Evolutionary conservation across 1,140 invertebrate species (phyloP).

Genomic region (Chymomyza costata): DNA sequence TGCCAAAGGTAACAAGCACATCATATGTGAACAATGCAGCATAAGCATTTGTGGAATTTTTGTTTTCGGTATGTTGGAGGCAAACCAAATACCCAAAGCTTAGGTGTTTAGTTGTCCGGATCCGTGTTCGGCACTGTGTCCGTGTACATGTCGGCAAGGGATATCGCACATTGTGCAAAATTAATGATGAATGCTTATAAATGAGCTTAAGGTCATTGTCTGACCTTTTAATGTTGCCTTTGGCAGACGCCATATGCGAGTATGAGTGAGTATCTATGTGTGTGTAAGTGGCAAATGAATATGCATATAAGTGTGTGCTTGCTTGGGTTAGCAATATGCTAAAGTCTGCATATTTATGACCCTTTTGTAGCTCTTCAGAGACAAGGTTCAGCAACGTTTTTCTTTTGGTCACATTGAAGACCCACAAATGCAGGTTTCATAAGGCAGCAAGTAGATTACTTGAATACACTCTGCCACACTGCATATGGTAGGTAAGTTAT

Average conservation of each 20-base stretch:
- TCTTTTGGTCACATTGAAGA: too few species aligned
- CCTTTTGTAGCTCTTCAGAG: too few species aligned
- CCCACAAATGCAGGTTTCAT: too few species aligned
- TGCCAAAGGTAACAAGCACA: conserved; percentile 46
- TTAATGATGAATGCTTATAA: conserved; percentile 68
- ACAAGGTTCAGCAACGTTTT: too few species aligned
- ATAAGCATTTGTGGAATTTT: conserved; percentile 52
- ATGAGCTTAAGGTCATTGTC: conserved; percentile 49
- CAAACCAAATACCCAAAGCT: too few species aligned
- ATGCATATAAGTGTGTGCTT: background rate
- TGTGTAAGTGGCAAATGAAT: background rate
- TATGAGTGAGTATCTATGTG: conserved; percentile 2
- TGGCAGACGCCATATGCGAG: conserved; percentile 27
- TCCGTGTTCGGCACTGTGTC: background rate
- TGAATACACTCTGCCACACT: too few species aligned
- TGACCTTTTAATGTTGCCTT: conserved; percentile 48
- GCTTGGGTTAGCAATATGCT: conserved; percentile 13
- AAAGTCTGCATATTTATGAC: conserved; percentile 32
- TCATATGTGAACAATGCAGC: conserved; percentile 28
- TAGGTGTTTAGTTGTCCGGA: background rate
- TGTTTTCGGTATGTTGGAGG: conserved; percentile 2
- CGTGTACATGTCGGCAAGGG: background rate
- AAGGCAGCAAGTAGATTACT: too few species aligned
- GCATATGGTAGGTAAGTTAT: too few species aligned
- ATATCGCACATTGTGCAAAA: conserved; percentile 40